phyloP scores from a whole-genome alignment of 2,888 invertebrate genomes.

The Pomacea canaliculata region DNA sequence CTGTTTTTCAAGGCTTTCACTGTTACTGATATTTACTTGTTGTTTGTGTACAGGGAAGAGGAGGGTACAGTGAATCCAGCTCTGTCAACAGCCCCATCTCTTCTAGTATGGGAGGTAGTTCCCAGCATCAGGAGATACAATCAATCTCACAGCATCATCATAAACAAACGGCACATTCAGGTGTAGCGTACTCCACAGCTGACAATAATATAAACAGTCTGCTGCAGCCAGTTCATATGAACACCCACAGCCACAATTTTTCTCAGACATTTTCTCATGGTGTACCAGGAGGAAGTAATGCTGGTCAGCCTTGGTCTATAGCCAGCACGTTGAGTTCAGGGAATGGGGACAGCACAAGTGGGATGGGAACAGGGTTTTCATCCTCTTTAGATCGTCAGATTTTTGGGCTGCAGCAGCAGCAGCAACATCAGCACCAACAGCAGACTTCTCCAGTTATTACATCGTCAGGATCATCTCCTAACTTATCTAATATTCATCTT shows the following conservation, averaged over 20 bases:
- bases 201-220: conserved; percentile 4
- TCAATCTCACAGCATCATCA: conserved; percentile 8
- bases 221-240: conserved; percentile 19
- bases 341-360: conserved; percentile 12
- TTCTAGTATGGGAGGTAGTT: conserved; percentile 9
- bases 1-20: no score
- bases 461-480: conserved; percentile 21
- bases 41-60: not conserved
- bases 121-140: not conserved
- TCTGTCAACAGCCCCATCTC: conserved; percentile 18
- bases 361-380: not conserved
- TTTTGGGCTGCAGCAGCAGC: conserved; percentile 21
- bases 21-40: no score
- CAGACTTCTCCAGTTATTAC: conserved; percentile 24
- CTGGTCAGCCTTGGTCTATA: conserved; percentile 7
- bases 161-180: conserved; percentile 9
- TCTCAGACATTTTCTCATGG: no score
- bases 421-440: conserved; percentile 27
- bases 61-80: conserved; percentile 3
- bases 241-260: conserved; percentile 3
- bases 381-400: conserved; percentile 20
- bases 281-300: no score
- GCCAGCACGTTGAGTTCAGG: conserved; percentile 23
- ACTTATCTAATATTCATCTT: conserved; percentile 18
- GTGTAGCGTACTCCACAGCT: not conserved